Evolutionary conservation across 2,113 vertebrate species (phyloP).

Genomic region (Acanthochromis polyacanthus): DNA sequence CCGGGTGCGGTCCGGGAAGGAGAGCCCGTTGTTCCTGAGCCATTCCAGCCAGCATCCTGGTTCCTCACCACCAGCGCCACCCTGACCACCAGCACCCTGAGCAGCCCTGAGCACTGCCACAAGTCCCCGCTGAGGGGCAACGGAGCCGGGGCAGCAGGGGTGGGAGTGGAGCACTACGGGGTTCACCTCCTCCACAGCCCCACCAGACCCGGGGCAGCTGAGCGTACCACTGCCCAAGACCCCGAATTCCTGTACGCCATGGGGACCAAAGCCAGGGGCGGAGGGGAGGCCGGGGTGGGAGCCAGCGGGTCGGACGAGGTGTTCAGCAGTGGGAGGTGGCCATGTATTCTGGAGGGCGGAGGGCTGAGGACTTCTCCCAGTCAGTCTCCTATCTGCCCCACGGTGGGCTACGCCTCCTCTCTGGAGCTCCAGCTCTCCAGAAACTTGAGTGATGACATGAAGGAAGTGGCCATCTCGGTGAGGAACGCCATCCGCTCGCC

Average conservation of each 20-base stretch:
- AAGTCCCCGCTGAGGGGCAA: conserved; percentile 85
- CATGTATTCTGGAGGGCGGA: conserved; percentile 85
- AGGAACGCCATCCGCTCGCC: conserved; percentile 88
- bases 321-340: conserved; percentile 87
- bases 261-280: conserved; percentile 85
- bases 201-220: conserved; percentile 77
- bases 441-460: conserved; percentile 98
- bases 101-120: conserved; percentile 93
- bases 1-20: conserved; percentile 70
- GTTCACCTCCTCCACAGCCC: conserved; percentile 90
- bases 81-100: conserved; percentile 94
- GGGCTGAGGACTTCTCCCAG: conserved; percentile 83
- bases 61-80: conserved; percentile 96
- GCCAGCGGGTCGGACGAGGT: conserved; percentile 84
- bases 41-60: conserved; percentile 91
- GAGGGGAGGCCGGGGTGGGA: conserved; percentile 76
- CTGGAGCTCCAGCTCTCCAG: conserved; percentile 91
- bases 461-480: conserved; percentile 96
- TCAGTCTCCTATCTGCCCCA: conserved; percentile 85
- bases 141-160: conserved; percentile 36
- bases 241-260: conserved; percentile 86
- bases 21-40: conserved; percentile 71
- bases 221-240: conserved; percentile 79
- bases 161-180: conserved; percentile 84
- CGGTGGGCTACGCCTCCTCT: conserved; percentile 90